A percentile compares a stretch with the other conserved stretches of the same genome.
These are phyloP conservation scores for Melanotaenia trifasciata DNA, from an alignment of 2,797 vertebrate species.

Conservation along the genomic window DNA sequence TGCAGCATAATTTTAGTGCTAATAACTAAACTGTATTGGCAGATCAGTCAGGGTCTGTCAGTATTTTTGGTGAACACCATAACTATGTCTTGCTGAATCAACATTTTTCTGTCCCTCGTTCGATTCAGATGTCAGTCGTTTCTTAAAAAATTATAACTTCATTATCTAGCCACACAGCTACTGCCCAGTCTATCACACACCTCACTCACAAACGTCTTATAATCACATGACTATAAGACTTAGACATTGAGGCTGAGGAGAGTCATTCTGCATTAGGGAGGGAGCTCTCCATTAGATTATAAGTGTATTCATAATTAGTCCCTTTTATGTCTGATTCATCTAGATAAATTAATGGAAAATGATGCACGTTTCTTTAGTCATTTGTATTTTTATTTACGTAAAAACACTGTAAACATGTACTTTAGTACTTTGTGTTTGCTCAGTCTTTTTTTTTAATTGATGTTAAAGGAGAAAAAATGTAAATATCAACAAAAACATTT, in stretches of 20 bases:
- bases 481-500: conserved; percentile 90
- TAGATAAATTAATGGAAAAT: conserved; percentile 76
- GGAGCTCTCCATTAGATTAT: conserved; percentile 64
- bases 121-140: conserved; percentile 47
- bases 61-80: conserved; percentile 22
- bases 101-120: conserved; percentile 31
- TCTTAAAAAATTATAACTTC: conserved; percentile 24
- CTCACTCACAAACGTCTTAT: conserved; percentile 31
- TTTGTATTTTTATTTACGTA: conserved; percentile 74
- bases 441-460: conserved; percentile 78
- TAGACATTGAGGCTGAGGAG: conserved; percentile 44
- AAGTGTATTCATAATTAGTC: conserved; percentile 76
- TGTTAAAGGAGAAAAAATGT: conserved; percentile 82
- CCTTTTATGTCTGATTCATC: conserved; percentile 75
- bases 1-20: conserved; percentile 13
- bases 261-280: conserved; percentile 45
- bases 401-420: conserved; percentile 85
- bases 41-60: conserved; percentile 11
- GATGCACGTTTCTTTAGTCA: conserved; percentile 79
- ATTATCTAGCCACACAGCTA: conserved; percentile 10
- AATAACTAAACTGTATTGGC: not conserved
- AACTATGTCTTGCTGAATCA: conserved; percentile 19
- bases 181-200: conserved; percentile 16
- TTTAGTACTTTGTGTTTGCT: conserved; percentile 82
- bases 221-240: conserved; percentile 35